Evolutionary conservation across 2,797 vertebrate genomes (phyloP).

Genomic region (Macrochelys suwanniensis): DNA sequence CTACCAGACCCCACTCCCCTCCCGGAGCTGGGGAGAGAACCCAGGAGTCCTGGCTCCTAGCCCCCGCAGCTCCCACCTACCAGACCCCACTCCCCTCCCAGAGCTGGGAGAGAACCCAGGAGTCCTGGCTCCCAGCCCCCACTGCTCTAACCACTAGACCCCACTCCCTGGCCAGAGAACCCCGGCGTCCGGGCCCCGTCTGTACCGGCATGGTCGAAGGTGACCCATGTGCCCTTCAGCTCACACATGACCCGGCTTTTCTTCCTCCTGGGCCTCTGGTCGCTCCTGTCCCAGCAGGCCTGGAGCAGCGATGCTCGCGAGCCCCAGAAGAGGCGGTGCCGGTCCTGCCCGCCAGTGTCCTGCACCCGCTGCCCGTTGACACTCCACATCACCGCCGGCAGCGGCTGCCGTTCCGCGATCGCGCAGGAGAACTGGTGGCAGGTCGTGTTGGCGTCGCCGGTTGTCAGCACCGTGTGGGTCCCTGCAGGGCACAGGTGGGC

Average conservation of each 20-base stretch:
- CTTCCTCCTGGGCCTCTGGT: not conserved
- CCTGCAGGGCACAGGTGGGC: conserved; percentile 28
- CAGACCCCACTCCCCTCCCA: too few relatives aligned
- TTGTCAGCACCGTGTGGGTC: conserved; percentile 28
- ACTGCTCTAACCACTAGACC: too few relatives aligned
- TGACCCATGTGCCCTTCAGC: conserved; percentile 47
- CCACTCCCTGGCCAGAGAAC: not conserved
- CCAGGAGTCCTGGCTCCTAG: not conserved
- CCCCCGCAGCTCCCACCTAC: too few relatives aligned
- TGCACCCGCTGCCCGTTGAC: conserved; percentile 35
- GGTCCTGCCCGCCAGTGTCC: not conserved
- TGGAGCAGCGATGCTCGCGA: conserved; percentile 52
- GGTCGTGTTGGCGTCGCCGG: not conserved
- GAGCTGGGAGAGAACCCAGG: not conserved
- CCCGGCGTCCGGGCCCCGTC: not conserved
- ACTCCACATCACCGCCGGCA: conserved; percentile 55
- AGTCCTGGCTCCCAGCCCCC: not conserved
- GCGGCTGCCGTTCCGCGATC: not conserved
- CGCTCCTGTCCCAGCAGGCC: conserved; percentile 56
- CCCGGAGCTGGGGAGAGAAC: not conserved
- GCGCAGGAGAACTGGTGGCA: conserved; percentile 57
- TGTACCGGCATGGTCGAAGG: conserved; percentile 57
- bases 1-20: too few relatives aligned
- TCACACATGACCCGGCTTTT: conserved; percentile 10
- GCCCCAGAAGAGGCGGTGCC: conserved; percentile 23